Conservation (phyloP, 2,113 vertebrate genomes). For the Charadrius vociferus region DNA sequence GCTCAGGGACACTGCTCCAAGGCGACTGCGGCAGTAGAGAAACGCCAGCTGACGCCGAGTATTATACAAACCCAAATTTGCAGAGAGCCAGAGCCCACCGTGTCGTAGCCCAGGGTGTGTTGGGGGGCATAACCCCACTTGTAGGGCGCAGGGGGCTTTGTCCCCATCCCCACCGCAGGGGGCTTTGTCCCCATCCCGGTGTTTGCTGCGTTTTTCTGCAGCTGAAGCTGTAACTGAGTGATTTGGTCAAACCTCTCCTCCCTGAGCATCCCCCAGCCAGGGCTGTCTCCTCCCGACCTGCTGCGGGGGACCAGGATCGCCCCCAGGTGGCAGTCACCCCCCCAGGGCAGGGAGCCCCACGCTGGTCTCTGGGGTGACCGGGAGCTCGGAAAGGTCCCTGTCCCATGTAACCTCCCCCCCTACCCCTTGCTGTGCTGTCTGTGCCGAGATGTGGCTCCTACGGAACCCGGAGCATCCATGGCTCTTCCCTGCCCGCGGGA, state of each 20-base stretch:
- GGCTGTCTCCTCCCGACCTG: no score
- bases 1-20: accelerated
- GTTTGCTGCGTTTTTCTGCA: neutral
- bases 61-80: neutral
- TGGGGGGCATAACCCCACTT: no score
- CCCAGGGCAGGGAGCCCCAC: neutral
- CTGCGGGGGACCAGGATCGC: neutral
- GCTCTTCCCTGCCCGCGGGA: neutral
- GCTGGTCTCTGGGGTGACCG: accelerated
- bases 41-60: accelerated
- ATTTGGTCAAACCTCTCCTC: neutral
- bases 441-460: neutral
- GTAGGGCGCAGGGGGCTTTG: neutral
- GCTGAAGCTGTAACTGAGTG: neutral
- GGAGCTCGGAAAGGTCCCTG: neutral
- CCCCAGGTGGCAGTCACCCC: neutral
- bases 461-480: accelerated
- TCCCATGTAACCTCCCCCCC: accelerated
- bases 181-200: neutral
- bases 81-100: accelerated
- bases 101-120: neutral
- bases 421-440: accelerated
- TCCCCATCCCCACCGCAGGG: neutral
- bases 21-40: neutral
- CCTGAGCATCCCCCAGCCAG: neutral